phyloP scores from a whole-genome alignment of 2,888 invertebrate species.

The Pantelozetes paolii region DNA sequence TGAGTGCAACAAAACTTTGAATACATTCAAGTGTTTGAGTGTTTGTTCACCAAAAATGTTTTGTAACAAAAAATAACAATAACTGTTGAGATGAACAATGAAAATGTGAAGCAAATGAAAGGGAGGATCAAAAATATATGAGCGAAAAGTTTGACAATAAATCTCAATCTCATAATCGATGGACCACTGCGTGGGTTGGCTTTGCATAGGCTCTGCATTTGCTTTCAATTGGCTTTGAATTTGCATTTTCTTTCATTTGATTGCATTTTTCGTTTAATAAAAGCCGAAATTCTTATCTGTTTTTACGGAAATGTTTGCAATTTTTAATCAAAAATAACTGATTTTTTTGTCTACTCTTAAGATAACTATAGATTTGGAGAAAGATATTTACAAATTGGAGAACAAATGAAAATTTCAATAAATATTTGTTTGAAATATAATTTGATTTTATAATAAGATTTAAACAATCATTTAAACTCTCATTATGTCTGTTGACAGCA shows the following conservation, averaged over 20 bases:
- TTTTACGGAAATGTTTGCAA: constrained; percentile 1
- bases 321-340: background rate
- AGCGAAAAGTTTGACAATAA: constrained; percentile 32
- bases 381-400: too few species aligned
- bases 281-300: background rate
- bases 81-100: background rate
- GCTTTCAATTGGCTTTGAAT: background rate
- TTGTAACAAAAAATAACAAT: background rate
- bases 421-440: background rate
- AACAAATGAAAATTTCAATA: background rate
- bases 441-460: background rate
- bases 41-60: background rate
- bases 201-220: constrained; percentile 12
- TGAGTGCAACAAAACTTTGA: too few species aligned
- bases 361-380: too few species aligned
- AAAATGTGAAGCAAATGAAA: constrained; percentile 17
- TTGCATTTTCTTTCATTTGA: background rate
- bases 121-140: constrained; percentile 25
- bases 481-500: background rate
- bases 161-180: constrained; percentile 29
- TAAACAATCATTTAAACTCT: background rate
- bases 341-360: too few species aligned
- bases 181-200: constrained; percentile 26
- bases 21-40: background rate
- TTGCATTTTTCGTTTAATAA: constrained; percentile 4